A percentile compares a stretch with the other conserved stretches of the same genome.
Conservation (phyloP, 1,140 invertebrate species). For the Helicoverpa armigera region DNA sequence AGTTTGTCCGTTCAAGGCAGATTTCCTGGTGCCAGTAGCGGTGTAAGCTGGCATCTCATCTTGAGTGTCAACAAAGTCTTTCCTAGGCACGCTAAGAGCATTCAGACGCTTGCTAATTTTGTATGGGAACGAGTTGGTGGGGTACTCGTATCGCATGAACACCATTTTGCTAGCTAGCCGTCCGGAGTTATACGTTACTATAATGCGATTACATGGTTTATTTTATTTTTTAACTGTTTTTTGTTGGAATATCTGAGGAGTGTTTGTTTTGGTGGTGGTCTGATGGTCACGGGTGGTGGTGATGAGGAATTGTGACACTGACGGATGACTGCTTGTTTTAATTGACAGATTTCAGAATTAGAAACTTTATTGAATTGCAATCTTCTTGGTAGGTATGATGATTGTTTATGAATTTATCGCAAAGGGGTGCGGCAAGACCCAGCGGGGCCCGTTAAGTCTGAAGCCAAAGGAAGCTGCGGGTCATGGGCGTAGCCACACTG, state of each 20-base stretch:
- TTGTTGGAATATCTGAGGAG: background rate
- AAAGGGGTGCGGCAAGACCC: too few relatives aligned
- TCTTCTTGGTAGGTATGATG: too few relatives aligned
- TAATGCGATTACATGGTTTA: slow-evolving; percentile 31
- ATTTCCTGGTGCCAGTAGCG: slow-evolving; percentile 67
- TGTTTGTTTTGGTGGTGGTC: background rate
- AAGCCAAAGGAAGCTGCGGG: too few relatives aligned
- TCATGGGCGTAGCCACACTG: too few relatives aligned
- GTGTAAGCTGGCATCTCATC: slow-evolving; percentile 74
- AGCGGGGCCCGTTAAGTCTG: too few relatives aligned
- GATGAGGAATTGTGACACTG: too few relatives aligned
- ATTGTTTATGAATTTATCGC: too few relatives aligned
- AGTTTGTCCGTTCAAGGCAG: slow-evolving; percentile 63
- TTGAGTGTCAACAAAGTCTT: slow-evolving; percentile 65
- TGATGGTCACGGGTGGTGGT: too few relatives aligned
- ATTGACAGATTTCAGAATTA: too few relatives aligned
- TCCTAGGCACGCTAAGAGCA: slow-evolving; percentile 71
- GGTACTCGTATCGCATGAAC: slow-evolving; percentile 60
- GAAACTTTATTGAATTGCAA: too few relatives aligned
- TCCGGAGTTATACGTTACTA: slow-evolving; percentile 63
- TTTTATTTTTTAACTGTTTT: slow-evolving; percentile 34
- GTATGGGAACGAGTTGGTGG: slow-evolving; percentile 73
- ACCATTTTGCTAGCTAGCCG: slow-evolving; percentile 73
- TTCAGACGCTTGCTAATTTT: slow-evolving; percentile 74
- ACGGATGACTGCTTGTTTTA: too few relatives aligned